Conservation (phyloP, 2,888 invertebrate genomes). For the Diarsia mendica region DNA sequence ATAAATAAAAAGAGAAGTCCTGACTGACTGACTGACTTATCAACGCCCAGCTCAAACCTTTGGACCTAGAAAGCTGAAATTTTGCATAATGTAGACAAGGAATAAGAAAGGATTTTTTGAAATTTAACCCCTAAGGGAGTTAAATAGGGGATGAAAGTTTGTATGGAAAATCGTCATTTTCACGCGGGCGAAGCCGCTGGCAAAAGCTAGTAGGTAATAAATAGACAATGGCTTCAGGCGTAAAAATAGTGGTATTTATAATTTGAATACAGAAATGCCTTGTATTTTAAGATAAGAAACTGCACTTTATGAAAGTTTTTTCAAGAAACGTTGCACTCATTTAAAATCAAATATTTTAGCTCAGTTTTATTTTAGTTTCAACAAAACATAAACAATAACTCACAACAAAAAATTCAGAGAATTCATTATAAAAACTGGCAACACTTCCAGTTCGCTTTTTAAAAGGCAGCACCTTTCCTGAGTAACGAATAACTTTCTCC, state of each 20-base stretch:
- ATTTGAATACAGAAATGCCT: neutral
- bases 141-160: too few species aligned
- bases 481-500: conserved; percentile 75
- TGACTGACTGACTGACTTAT: too few species aligned
- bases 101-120: too few species aligned
- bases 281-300: neutral
- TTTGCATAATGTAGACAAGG: too few species aligned
- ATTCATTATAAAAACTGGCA: conserved; percentile 68
- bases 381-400: conserved; percentile 31
- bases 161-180: too few species aligned
- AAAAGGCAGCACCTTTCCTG: conserved; percentile 63
- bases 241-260: neutral
- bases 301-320: neutral
- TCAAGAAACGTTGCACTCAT: neutral
- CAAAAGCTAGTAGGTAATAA: too few species aligned
- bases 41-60: too few species aligned
- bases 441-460: conserved; percentile 55
- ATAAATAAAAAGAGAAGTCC: too few species aligned
- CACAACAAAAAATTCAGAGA: conserved; percentile 22
- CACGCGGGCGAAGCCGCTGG: too few species aligned
- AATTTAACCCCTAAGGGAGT: too few species aligned
- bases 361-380: conserved; percentile 2
- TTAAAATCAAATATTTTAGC: conserved; percentile 8
- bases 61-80: too few species aligned
- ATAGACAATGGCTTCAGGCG: neutral